Base-by-base conservation (phyloP, 2,888 invertebrate species). In the Cephus spinipes region DNA sequence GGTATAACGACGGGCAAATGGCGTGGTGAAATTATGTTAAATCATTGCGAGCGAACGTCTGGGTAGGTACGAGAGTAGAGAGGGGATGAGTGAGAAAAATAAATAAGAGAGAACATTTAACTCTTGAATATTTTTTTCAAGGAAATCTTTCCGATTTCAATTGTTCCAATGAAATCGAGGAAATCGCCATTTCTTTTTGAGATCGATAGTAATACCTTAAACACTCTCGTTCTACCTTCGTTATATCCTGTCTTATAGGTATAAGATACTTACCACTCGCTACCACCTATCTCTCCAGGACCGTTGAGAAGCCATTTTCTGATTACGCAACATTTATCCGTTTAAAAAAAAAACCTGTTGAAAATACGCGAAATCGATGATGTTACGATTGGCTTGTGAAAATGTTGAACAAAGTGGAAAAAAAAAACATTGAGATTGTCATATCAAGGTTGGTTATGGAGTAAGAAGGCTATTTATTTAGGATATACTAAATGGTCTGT, bases 401-500 rank as follows among this genome's bases (percentile, higher is more conserved):
- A 78, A 83, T 84, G 81, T 86, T 86, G 82, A 84, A 81, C 77
- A 79, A 80, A 82, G 80, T 76, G 81, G 81, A 77, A 77, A 84
- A 85, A 86, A 87, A 79, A 80, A 85, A 86, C 85, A 84, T 87
- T 87, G 87, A 85, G 87, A 88, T 88, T 88, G 89, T 91, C 91
- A 91, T 91, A 91, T 91, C 91, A 91, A 88, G 90, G 88, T 90
- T 91, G 90, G 88, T 90, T 91, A 89, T 88, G 86, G 85, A 88
- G 85, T 89, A 89, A 89, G 86, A 90, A 85, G 90, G 89, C 89
- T 91, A 91, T 91, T 91, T 91, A 91, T 91, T 91, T 91, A 91
- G 89, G 88, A 89, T 90, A 89, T 90, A 90, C 85, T 91, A 89
- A 90, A 89, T 89, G 88, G 90, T 91, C 90, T 91, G 91, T 91